These are phyloP conservation scores for Neolamprologus sp. DNA, from an alignment of 2,113 vertebrate genomes.

Conservation along the genomic window DNA sequence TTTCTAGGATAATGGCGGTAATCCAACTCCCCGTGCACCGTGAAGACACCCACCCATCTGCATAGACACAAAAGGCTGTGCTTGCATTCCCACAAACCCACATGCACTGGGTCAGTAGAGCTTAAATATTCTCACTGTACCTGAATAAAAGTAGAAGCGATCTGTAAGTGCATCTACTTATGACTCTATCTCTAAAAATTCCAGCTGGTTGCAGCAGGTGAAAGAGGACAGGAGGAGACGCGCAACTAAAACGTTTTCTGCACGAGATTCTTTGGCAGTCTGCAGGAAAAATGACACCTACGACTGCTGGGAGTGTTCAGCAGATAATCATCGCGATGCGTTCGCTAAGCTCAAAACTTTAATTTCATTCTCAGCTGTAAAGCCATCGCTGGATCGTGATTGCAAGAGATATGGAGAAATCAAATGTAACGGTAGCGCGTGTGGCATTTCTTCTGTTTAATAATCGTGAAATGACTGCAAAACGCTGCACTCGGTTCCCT, in stretches of 20 bases:
- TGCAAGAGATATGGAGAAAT: background rate
- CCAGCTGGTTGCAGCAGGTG: background rate
- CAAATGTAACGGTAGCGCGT: background rate
- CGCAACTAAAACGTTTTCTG: background rate
- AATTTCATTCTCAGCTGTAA: constrained; percentile 7
- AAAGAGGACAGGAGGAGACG: background rate
- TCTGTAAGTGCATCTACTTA: background rate
- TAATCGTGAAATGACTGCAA: background rate
- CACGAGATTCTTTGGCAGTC: background rate
- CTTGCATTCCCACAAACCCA: background rate
- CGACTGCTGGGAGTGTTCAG: background rate
- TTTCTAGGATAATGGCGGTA: background rate
- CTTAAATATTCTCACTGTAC: background rate
- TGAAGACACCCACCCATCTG: background rate
- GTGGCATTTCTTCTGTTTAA: constrained; percentile 3
- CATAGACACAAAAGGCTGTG: background rate
- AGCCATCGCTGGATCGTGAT: background rate
- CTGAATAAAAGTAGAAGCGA: background rate
- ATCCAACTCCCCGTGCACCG: background rate
- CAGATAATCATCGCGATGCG: background rate
- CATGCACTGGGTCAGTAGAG: background rate
- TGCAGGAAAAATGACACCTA: background rate
- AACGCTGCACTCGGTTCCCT: background rate
- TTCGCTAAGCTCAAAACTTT: background rate
- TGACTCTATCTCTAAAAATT: background rate